phyloP scores from a whole-genome alignment of 2,888 invertebrate genomes.

The Aproaerema taeniolella region DNA sequence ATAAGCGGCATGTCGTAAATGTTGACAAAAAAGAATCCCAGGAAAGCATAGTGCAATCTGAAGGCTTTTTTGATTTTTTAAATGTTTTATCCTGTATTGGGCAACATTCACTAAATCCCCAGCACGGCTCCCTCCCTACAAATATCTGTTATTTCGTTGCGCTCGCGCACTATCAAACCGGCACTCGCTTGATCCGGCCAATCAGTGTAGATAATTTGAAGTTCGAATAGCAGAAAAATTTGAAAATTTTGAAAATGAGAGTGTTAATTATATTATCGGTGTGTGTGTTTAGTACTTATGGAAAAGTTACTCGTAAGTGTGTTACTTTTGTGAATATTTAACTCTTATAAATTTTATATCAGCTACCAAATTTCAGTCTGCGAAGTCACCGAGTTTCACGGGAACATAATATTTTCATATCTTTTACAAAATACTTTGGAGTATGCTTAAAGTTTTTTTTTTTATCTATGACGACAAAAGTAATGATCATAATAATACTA shows the following conservation, averaged over 20 bases:
- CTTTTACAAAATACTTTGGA: too few species aligned
- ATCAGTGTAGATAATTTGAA: conserved; percentile 8
- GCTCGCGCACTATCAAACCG: conserved; percentile 47
- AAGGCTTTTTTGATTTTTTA: neutral
- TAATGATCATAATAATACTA: too few species aligned
- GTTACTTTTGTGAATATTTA: too few species aligned
- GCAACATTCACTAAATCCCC: conserved; percentile 11
- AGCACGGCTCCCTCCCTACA: conserved; percentile 48
- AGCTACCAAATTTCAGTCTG: too few species aligned
- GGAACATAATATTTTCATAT: too few species aligned
- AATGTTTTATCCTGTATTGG: conserved; percentile 12
- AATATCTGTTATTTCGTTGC: conserved; percentile 57
- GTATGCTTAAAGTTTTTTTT: too few species aligned
- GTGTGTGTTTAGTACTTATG: conserved; percentile 41
- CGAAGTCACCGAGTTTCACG: too few species aligned
- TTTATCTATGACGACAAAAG: too few species aligned
- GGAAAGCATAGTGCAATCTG: conserved; percentile 1
- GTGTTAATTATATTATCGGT: conserved; percentile 40
- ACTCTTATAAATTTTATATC: too few species aligned
- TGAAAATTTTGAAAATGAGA: conserved; percentile 39
- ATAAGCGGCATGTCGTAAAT: too few species aligned
- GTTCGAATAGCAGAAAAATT: conserved; percentile 1
- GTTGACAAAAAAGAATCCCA: neutral
- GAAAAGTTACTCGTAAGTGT: conserved; percentile 59
- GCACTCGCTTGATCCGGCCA: conserved; percentile 37